Evolutionary conservation across 2,113 vertebrate genomes (phyloP).

Genomic region (Australoheros scitulus): DNA sequence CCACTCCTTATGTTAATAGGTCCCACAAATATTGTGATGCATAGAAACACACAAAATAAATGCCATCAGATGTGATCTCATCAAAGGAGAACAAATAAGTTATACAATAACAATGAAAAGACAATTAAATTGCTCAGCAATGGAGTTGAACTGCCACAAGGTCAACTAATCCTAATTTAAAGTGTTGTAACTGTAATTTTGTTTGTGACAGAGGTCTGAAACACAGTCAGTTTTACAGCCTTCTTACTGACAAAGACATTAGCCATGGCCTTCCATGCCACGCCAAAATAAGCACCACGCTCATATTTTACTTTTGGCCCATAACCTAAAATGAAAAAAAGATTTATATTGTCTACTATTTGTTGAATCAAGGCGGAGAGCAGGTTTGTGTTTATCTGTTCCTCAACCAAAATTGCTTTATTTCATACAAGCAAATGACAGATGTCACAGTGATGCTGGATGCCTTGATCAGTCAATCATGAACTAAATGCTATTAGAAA

Average conservation of each 20-base stretch:
- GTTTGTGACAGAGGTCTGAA: no score
- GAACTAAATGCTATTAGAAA: no score
- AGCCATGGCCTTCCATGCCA: background rate
- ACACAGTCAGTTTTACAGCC: background rate
- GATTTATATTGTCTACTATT: background rate
- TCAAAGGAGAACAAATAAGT: background rate
- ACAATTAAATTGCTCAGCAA: background rate
- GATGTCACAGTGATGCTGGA: no score
- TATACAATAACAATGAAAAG: background rate
- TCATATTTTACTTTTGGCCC: background rate
- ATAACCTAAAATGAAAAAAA: background rate
- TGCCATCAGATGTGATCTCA: background rate
- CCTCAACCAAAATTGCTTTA: no score
- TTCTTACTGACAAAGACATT: background rate
- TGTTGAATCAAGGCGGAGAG: no score
- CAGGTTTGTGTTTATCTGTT: no score
- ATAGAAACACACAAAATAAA: background rate
- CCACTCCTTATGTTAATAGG: background rate
- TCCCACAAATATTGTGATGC: conserved; percentile 21
- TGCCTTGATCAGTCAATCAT: no score
- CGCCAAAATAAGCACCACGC: background rate
- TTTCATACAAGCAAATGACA: no score
- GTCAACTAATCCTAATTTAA: no score
- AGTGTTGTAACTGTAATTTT: background rate
- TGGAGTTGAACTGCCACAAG: no score